Evolutionary conservation across 2,797 vertebrate species (phyloP).

Genomic region (Chelidonichthys spinosus): DNA sequence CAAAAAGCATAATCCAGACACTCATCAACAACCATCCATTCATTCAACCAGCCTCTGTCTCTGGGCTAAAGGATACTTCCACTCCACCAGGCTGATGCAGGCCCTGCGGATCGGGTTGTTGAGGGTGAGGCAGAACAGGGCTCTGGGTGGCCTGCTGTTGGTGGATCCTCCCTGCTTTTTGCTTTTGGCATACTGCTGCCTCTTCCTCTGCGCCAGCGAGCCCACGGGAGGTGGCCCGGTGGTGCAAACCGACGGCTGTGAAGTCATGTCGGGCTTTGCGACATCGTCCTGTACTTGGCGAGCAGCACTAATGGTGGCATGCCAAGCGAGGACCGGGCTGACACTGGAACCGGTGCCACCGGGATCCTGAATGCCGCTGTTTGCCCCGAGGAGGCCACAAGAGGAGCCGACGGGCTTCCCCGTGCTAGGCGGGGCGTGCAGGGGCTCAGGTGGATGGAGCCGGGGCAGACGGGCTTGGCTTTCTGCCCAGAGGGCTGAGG

Average conservation of each 20-base stretch:
- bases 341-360: constrained; percentile 65
- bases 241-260: constrained; percentile 67
- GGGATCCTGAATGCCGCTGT: constrained; percentile 37
- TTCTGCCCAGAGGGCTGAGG: constrained; percentile 88
- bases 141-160: constrained; percentile 94
- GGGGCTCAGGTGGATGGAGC: constrained; percentile 77
- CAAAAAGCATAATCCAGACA: constrained; percentile 25
- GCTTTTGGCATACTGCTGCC: constrained; percentile 98
- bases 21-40: not conserved
- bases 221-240: constrained; percentile 85
- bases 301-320: constrained; percentile 93
- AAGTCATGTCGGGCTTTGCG: constrained; percentile 86
- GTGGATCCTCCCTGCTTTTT: constrained; percentile 97
- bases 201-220: constrained; percentile 96
- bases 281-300: constrained; percentile 89
- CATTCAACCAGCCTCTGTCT: not conserved
- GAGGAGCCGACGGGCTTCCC: constrained; percentile 73
- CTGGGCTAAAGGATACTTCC: constrained; percentile 96
- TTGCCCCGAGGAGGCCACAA: constrained; percentile 68
- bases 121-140: constrained; percentile 98
- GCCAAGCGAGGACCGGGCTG: constrained; percentile 90
- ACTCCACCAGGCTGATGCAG: constrained; percentile 99
- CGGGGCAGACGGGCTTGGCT: constrained; percentile 82
- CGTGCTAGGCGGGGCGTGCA: constrained; percentile 69
- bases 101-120: constrained; percentile 99